Conservation (phyloP, 2,113 vertebrate species). For the Centropus bengalensis region DNA sequence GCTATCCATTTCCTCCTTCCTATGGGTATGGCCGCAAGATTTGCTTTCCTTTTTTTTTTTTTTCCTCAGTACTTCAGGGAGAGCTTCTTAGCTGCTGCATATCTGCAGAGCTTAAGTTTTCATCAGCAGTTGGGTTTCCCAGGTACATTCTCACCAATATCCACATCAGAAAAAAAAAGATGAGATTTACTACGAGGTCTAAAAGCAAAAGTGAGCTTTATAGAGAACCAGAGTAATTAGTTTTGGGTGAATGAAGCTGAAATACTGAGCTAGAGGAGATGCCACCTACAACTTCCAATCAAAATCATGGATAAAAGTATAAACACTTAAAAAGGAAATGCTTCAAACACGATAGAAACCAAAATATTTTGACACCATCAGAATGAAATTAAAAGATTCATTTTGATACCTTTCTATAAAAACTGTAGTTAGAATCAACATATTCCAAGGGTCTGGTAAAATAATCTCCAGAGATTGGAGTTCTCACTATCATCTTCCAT, state of each 20-base stretch:
- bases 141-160: not conserved
- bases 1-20: conserved; percentile 29
- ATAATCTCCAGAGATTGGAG: not conserved
- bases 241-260: not conserved
- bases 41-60: not conserved
- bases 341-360: not conserved
- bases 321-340: not conserved
- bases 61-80: too few relatives aligned
- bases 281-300: not conserved
- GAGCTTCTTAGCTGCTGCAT: not conserved
- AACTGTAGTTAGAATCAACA: not conserved
- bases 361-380: not conserved
- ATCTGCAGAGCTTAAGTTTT: not conserved
- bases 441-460: not conserved
- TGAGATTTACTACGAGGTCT: not conserved
- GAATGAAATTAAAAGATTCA: not conserved
- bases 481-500: not conserved
- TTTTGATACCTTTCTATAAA: not conserved
- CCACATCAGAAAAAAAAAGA: not conserved
- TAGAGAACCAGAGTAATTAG: not conserved
- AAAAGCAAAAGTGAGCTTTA: not conserved
- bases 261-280: not conserved
- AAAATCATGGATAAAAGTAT: not conserved
- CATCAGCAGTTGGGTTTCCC: not conserved
- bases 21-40: conserved; percentile 39